Evolutionary conservation across 92 coral and sea anemone genomes (phyloP), one percentile per base, ranked within the genome.

Genomic region (Galaxea fascicularis): DNA sequence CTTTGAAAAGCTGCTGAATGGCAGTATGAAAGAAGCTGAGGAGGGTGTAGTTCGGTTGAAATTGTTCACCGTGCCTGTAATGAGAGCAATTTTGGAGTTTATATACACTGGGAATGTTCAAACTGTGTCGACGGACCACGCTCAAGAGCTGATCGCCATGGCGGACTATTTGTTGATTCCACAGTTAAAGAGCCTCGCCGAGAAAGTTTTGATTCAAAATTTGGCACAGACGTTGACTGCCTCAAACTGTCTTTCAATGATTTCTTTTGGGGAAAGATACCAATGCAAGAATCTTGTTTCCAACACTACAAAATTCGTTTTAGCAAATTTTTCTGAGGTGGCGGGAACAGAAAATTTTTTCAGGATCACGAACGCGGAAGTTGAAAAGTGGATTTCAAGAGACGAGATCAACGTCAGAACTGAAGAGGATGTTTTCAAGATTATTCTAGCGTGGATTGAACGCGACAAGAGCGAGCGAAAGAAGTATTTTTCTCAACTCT

Each of bases 331-430:
- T 18, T 24, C 51, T 26, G 20, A 8, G 26, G 49, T 68, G 53
- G 74, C 52, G 51, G 11, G 35, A 24, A 31, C 74, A 18, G 21
- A 68, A 20, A 52, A 68, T 13, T 68, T 68, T 20, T 20, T 68
- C 16, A 46, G 39, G 20, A 13, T 68, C 9, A 7, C 74, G 45
- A 68, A 47, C 6, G 14, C 35, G 12, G 51, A 31, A 68, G 20
- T 68, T 68, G 51, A 68, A 9, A 41, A 31, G 14, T 68, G 49
- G 51, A 68, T 68, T 68, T 68, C 74, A 68, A 68, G 74, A 13
- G 51, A 31, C 53, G 53, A 68, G 10, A 68, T 68, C 4, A 47
- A 20, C 20, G 1, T 68, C 16, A 31, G 52, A 8, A 15, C 51
- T 1, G 74, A 68, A 12, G 74, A 68, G 9, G 51, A 68, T 20